These are phyloP conservation scores for Griposia aprilina DNA, from an alignment of 2,888 invertebrate genomes.

Conservation along the genomic window DNA sequence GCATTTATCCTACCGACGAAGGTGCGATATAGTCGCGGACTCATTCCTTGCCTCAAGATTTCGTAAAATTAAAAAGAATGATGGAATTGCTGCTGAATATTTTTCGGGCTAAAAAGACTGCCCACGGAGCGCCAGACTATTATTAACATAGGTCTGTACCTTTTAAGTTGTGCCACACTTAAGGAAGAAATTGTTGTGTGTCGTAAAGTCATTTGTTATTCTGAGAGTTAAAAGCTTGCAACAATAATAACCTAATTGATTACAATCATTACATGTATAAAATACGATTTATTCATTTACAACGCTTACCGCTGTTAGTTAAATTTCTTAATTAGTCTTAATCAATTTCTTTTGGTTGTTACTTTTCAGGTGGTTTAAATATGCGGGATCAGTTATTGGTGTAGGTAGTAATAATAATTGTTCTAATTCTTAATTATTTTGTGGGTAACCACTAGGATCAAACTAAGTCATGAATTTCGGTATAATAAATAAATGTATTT, in stretches of 20 bases:
- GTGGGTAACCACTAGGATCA: too few relatives aligned
- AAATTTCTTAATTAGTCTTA: too few relatives aligned
- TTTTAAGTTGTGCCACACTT: not conserved
- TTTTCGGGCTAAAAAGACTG: not conserved
- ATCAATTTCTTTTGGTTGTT: too few relatives aligned
- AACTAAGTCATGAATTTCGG: too few relatives aligned
- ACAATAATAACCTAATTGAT: not conserved
- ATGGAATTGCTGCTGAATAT: not conserved
- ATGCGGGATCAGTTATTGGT: too few relatives aligned
- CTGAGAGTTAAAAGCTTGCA: not conserved
- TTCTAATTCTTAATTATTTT: too few relatives aligned
- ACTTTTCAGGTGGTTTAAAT: too few relatives aligned
- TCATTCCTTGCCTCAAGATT: not conserved
- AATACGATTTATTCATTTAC: not conserved
- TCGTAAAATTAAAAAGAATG: not conserved
- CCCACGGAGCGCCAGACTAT: not conserved
- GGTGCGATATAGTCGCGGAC: not conserved
- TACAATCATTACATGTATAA: not conserved
- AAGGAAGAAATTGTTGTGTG: not conserved
- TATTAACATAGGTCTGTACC: not conserved
- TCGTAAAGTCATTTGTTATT: not conserved
- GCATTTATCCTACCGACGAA: too few relatives aligned
- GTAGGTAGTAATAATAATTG: too few relatives aligned
- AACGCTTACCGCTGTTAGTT: not conserved
- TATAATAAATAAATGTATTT: too few relatives aligned